Base-by-base conservation (phyloP, 2,888 invertebrate species). In the Lycia hirtaria region DNA sequence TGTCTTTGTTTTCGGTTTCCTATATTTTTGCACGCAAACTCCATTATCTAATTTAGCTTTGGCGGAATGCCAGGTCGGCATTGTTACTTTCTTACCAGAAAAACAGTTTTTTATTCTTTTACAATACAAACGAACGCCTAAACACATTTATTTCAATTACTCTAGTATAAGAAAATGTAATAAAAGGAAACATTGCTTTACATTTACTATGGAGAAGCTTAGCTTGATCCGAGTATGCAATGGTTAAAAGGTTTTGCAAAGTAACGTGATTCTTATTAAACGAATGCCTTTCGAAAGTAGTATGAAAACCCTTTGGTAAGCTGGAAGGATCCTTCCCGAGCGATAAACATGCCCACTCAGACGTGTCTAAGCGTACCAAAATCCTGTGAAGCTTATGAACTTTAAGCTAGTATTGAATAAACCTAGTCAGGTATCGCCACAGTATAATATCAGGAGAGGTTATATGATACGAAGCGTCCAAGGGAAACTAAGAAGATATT, bases 21-120 rank as follows among this genome's bases (percentile, higher is more conserved):
- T 92, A 91, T 92, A 90, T 91, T 92, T 92, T 92, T 90, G 91
- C 91, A 91, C 91, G 89, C 90, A 90, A 91, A 92, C 88, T 91
- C 91, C 91, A 92, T 92, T 92, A 92, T 91, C 90, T 92, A 92
- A 92, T 92, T 92, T 92, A 88, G 90, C 90, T 88, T 88, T 91
- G 91, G 90, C 88, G 83, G 85, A 87, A 87, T 88, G 90, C 91
- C 91, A 91, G 85, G 84, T 86, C 84, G 83, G 83, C 78, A 85
- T 83, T 88, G 85, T 88, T 88, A 85, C 85, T 85, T 88, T 87
- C 83, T 83, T 85, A 76, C 72, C 73, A 80, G 83, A 84, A 85
- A 85, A 85, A 82, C 83, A 80, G 80, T 86, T 89, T 84, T 87
- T 85, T 47, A 84, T 85, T 86, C 78, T 76, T 85, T 87, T 84